A percentile compares a stretch with the other conserved stretches of the same genome.
phyloP scores from a whole-genome alignment of 2,888 invertebrate species.

The Drosophila testacea region DNA sequence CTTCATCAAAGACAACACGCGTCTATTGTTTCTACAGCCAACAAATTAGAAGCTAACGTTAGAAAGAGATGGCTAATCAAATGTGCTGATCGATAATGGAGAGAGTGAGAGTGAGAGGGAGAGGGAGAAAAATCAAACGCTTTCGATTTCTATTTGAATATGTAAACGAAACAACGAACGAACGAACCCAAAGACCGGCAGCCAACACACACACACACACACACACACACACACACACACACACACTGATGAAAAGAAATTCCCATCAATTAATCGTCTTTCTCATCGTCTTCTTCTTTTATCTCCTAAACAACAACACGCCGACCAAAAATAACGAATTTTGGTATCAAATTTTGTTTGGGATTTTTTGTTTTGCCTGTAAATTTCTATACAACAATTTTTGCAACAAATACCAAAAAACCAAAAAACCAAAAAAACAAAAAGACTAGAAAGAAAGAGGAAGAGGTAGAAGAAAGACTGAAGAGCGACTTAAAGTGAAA shows the following conservation, averaged over 20 bases:
- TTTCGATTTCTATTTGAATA: constrained; percentile 80
- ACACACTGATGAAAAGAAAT: constrained; percentile 67
- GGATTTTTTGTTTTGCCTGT: constrained; percentile 37
- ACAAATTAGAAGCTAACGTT: constrained; percentile 65
- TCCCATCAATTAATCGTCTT: constrained; percentile 76
- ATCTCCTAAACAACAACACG: constrained; percentile 14
- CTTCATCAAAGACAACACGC: constrained; percentile 31
- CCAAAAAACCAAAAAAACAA: neutral
- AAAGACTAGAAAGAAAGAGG: neutral
- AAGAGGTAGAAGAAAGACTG: constrained; percentile 2
- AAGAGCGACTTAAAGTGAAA: constrained; percentile 50
- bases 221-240: constrained; percentile 22
- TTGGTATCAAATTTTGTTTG: constrained; percentile 20
- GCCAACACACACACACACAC: constrained; percentile 37
- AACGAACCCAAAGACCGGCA: constrained; percentile 71
- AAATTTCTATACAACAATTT: constrained; percentile 63
- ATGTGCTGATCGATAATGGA: neutral
- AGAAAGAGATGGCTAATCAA: neutral
- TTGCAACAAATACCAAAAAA: constrained; percentile 30
- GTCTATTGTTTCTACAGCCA: constrained; percentile 63
- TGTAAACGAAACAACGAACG: constrained; percentile 59
- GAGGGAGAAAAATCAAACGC: constrained; percentile 65
- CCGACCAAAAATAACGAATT: constrained; percentile 6
- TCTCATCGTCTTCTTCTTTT: constrained; percentile 31
- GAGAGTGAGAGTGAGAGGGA: neutral